These are phyloP conservation scores for Oncorhynchus tshawytscha DNA, from an alignment of 2,113 vertebrate genomes.

Conservation along the genomic window DNA sequence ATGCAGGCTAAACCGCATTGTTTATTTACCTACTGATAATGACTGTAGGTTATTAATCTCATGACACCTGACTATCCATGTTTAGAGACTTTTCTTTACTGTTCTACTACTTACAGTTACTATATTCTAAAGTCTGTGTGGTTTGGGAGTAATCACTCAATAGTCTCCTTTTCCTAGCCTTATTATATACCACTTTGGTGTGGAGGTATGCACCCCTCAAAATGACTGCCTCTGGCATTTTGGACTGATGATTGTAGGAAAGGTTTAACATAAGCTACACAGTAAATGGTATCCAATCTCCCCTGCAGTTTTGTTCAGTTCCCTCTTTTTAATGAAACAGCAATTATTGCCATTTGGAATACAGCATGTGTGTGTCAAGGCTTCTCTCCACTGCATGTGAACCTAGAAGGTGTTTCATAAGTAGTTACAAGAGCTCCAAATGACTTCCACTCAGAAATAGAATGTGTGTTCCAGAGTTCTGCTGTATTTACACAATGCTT, in stretches of 20 bases:
- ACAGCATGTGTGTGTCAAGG: slow-evolving; percentile 1
- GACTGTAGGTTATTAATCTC: background rate
- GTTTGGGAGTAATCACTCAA: slow-evolving; percentile 10
- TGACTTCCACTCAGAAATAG: background rate
- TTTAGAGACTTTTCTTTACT: background rate
- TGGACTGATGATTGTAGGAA: slow-evolving; percentile 19
- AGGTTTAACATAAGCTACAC: slow-evolving; percentile 44
- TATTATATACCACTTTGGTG: background rate
- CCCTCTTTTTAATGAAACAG: slow-evolving; percentile 40
- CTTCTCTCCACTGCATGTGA: slow-evolving; percentile 10
- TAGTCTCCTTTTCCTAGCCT: background rate
- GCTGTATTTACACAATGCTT: background rate
- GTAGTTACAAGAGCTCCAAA: slow-evolving; percentile 23
- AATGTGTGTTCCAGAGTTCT: slow-evolving; percentile 3
- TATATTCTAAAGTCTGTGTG: slow-evolving; percentile 2
- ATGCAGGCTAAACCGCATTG: background rate
- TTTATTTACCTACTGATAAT: background rate
- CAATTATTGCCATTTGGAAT: slow-evolving; percentile 11
- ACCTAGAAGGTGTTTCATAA: slow-evolving; percentile 46
- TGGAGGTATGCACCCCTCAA: slow-evolving; percentile 8
- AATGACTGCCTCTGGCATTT: slow-evolving; percentile 1
- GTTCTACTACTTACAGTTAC: background rate
- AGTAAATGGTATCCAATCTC: slow-evolving; percentile 17
- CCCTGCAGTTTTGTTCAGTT: slow-evolving; percentile 35
- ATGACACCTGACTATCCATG: background rate